phyloP scores from a whole-genome alignment of 2,797 vertebrate species.

The Sebastes cheni region DNA sequence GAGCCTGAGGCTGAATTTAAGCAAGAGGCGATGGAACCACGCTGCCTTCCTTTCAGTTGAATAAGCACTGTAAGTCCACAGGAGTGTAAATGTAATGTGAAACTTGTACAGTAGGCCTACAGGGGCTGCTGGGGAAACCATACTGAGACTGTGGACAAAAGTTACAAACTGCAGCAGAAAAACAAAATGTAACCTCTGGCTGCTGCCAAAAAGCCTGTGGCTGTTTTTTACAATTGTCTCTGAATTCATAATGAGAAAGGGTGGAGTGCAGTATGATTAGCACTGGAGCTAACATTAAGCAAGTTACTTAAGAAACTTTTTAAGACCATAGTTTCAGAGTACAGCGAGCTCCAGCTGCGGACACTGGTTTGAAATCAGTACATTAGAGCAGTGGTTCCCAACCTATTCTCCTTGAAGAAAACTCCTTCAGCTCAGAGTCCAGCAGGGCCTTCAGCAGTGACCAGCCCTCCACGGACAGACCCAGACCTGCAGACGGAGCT shows the following conservation, averaged over 20 bases:
- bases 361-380: not conserved
- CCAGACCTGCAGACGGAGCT: too few relatives aligned
- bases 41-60: constrained; percentile 50
- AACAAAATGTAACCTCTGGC: constrained; percentile 2
- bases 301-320: not conserved
- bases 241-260: not conserved
- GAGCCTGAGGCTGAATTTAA: constrained; percentile 28
- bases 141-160: constrained; percentile 25
- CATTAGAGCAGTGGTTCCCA: too few relatives aligned
- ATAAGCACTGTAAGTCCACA: constrained; percentile 46
- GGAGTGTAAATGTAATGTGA: constrained; percentile 44
- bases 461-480: too few relatives aligned
- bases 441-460: too few relatives aligned
- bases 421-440: too few relatives aligned
- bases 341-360: not conserved
- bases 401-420: too few relatives aligned
- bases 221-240: not conserved
- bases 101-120: constrained; percentile 29
- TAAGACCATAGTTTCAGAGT: not conserved
- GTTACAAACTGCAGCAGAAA: constrained; percentile 21
- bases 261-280: not conserved
- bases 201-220: not conserved
- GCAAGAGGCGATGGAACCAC: constrained; percentile 30
- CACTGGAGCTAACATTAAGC: not conserved
- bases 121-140: not conserved